Evolutionary conservation across 2,797 vertebrate genomes (phyloP).

Genomic region (Takifugu ocellatus): DNA sequence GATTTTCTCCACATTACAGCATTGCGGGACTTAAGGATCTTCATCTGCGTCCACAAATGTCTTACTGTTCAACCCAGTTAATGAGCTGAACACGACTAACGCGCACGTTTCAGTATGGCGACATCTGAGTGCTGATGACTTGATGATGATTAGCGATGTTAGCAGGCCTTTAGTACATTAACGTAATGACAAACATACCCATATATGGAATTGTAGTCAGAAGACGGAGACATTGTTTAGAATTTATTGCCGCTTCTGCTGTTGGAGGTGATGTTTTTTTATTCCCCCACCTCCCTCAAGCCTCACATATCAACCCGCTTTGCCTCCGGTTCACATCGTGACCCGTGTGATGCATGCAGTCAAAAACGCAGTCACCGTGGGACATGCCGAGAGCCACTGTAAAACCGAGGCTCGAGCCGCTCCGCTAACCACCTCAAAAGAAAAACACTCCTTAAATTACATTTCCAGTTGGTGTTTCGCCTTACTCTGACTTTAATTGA

Average conservation of each 20-base stretch:
- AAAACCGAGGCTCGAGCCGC: conserved; percentile 7
- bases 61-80: conserved; percentile 13
- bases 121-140: conserved; percentile 20
- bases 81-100: background rate
- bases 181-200: too few relatives aligned
- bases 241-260: too few relatives aligned
- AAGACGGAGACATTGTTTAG: too few relatives aligned
- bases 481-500: conserved; percentile 1
- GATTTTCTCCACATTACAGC: conserved; percentile 46
- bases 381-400: conserved; percentile 20
- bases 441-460: too few relatives aligned
- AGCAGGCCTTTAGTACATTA: background rate
- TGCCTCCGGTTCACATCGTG: conserved; percentile 32
- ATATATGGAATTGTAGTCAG: too few relatives aligned
- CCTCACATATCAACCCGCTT: conserved; percentile 26
- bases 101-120: conserved; percentile 5
- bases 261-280: conserved; percentile 5
- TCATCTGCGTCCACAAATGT: conserved; percentile 21
- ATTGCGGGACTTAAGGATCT: conserved; percentile 37
- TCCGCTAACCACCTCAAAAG: background rate
- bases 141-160: background rate
- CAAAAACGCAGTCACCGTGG: conserved; percentile 8
- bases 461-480: background rate
- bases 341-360: conserved; percentile 28
- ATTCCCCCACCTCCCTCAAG: conserved; percentile 14